A percentile compares a stretch with the other conserved stretches of the same genome.
Evolutionary conservation across 2,888 invertebrate species (phyloP).

Genomic region (Drosophila picticornis): DNA sequence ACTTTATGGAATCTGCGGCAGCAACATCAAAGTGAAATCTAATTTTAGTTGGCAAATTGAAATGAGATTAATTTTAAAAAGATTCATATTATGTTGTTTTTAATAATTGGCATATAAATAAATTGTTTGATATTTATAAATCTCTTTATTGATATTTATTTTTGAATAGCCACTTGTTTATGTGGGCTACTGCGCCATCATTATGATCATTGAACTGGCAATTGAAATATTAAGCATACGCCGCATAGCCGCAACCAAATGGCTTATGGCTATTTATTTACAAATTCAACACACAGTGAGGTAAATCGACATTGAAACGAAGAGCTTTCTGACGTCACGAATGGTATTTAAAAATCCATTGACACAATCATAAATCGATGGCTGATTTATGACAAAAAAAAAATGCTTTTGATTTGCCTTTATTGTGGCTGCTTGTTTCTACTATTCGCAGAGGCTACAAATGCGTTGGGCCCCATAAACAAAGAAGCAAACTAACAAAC

Average conservation of each 20-base stretch:
- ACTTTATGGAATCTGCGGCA: not conserved
- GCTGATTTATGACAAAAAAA: constrained; percentile 77
- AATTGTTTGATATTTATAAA: constrained; percentile 18
- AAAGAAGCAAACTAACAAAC: constrained; percentile 42
- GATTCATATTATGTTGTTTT: not conserved
- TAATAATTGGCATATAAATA: not conserved
- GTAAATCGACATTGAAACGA: constrained; percentile 19
- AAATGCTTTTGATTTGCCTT: constrained; percentile 68
- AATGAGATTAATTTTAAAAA: constrained; percentile 7
- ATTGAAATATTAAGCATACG: constrained; percentile 63
- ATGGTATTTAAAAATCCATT: constrained; percentile 67
- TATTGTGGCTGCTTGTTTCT: constrained; percentile 39
- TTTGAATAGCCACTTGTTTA: constrained; percentile 29
- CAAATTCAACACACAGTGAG: constrained; percentile 34
- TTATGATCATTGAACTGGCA: constrained; percentile 38
- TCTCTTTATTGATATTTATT: constrained; percentile 27
- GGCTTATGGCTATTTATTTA: constrained; percentile 66
- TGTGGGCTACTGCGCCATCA: constrained; percentile 45
- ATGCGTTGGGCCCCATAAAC: constrained; percentile 44
- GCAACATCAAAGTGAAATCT: not conserved
- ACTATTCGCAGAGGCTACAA: constrained; percentile 29
- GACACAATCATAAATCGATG: constrained; percentile 78
- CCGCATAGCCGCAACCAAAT: constrained; percentile 49
- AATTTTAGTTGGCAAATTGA: not conserved
- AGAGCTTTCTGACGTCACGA: constrained; percentile 66